Base-by-base conservation (phyloP, 2,888 invertebrate genomes). In the Horisme vitalbata region DNA sequence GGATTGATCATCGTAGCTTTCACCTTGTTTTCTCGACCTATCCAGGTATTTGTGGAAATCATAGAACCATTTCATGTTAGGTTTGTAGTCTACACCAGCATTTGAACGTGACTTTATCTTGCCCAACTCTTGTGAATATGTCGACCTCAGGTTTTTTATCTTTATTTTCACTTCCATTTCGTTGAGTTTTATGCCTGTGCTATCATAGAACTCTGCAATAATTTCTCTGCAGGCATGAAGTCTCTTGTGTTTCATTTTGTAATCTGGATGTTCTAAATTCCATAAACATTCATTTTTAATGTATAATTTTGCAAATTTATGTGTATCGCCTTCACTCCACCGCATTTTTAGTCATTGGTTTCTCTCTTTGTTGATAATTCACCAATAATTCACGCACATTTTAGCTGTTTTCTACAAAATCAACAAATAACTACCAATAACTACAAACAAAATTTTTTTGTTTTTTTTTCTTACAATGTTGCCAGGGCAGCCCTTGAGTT, bases 261-360 rank as follows among this genome's bases (percentile, higher is more conserved):
- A 86, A n/a, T 68, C 63, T 10, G 70, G 58, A 41, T 81, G 74
- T 41, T 73, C 68, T 1, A 71, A 61, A 56, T 90, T 83, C 90
- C 90, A 90, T 24, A 90, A 61, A 39, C 73, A 73, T 59, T 84
- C 79, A 34, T 86, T 70, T 24, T 70, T 73, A 41, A 84, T 57
- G 61, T 90, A 90, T 45, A 85, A 59, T 72, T 83, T 83, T 0
- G 90, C 88, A 53, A 90, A 89, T 50, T 77, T 70, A 33, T 71
- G 72, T 2, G 90, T 90, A 53, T 81, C 79, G 4, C 71, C 71
- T 59, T 90, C 89, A 38, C 78, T 75, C 86, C 88, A 90, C 65
- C 79, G 71, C 83, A 82, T 83, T 53, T 58, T 71, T 24, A 8
- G 2, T 23, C n/a, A 23, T 23, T 23, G 8, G 3, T 23, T 23